phyloP scores from a whole-genome alignment of 2,797 vertebrate species.

The Lacerta viridis region DNA sequence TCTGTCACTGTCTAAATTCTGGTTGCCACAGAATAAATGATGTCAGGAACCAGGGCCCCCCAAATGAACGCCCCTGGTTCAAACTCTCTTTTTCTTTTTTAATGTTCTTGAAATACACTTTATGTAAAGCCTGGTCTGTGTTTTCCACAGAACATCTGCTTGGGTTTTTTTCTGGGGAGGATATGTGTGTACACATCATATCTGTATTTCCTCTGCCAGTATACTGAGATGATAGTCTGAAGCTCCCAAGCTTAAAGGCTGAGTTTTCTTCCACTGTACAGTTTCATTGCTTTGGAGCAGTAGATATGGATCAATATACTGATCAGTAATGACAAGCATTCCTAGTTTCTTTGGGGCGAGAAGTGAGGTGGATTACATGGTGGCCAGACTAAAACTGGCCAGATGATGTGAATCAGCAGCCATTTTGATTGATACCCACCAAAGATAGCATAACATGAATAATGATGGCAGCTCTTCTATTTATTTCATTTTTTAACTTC shows the following conservation, averaged over 20 bases:
- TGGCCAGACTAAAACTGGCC: not conserved
- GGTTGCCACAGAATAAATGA: not conserved
- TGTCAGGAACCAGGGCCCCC: not conserved
- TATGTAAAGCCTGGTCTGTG: not conserved
- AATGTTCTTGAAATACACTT: not conserved
- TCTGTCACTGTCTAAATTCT: not conserved
- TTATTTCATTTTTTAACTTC: too few relatives aligned
- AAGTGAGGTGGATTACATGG: not conserved
- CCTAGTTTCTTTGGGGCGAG: not conserved
- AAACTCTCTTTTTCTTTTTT: not conserved
- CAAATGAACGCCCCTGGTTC: not conserved
- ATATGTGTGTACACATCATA: not conserved
- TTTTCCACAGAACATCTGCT: not conserved
- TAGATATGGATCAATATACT: too few relatives aligned
- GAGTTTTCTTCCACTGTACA: too few relatives aligned
- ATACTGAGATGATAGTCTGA: not conserved
- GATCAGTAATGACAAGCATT: not conserved
- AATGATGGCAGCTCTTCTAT: not conserved
- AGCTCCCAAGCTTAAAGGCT: not conserved
- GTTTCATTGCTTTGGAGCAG: not conserved
- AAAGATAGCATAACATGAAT: not conserved
- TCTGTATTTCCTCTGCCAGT: too few relatives aligned
- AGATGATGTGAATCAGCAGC: not conserved
- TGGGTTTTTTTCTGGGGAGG: not conserved
- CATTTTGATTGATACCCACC: not conserved